These are phyloP conservation scores for Myotis davidii DNA, from an alignment of 2,113 vertebrate genomes.

Conservation along the genomic window DNA sequence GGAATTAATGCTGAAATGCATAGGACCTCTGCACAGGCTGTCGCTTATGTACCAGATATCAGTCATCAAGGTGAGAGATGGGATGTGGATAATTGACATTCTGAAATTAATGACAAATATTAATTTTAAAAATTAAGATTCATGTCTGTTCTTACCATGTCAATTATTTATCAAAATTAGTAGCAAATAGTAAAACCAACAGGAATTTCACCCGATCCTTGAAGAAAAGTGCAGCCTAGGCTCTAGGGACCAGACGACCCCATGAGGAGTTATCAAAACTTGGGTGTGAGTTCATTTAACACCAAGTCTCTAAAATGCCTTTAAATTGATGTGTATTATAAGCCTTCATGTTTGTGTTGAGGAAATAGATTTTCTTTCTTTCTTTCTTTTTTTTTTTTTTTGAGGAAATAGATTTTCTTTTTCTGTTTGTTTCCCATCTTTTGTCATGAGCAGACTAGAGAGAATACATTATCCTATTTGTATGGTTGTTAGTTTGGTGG, in stretches of 20 bases:
- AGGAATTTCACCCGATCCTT: neutral
- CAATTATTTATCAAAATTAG: slow-evolving; percentile 26
- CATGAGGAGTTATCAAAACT: neutral
- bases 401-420: slow-evolving; percentile 3
- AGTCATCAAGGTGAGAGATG: neutral
- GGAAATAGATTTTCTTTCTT: neutral
- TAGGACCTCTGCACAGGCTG: neutral
- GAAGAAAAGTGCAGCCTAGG: neutral
- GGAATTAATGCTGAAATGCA: neutral
- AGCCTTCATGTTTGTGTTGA: neutral
- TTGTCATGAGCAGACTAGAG: neutral
- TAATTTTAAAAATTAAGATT: slow-evolving; percentile 5
- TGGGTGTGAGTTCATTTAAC: neutral
- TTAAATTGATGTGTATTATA: slow-evolving; percentile 25
- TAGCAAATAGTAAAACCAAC: slow-evolving; percentile 3
- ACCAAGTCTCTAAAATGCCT: neutral
- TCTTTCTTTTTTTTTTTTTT: neutral
- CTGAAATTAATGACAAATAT: slow-evolving; percentile 8
- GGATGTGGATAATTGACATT: neutral
- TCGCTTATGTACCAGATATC: neutral
- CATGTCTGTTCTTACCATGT: neutral
- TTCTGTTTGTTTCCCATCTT: neutral
- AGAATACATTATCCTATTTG: neutral
- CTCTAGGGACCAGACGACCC: neutral
- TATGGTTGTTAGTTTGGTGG: neutral